A percentile compares a stretch with the other conserved stretches of the same genome.
Conservation (phyloP, 2,797 vertebrate species). For the Basileuterus tristriatus region DNA sequence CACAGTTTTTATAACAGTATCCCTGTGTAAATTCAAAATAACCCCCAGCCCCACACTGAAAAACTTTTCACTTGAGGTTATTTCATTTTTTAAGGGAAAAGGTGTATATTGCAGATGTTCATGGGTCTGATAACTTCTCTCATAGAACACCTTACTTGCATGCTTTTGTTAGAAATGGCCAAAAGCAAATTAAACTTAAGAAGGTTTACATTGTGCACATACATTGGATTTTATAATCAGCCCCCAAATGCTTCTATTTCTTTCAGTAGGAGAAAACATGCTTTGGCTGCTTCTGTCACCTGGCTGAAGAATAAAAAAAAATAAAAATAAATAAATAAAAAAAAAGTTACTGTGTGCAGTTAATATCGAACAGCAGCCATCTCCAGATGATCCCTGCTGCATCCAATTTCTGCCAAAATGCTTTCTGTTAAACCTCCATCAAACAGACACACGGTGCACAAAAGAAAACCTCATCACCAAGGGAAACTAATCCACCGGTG, state of each 20-base stretch:
- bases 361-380: constrained; percentile 95
- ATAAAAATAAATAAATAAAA: constrained; percentile 27
- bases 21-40: not conserved
- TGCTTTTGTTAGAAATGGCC: constrained; percentile 47
- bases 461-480: constrained; percentile 99
- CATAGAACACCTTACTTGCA: not conserved
- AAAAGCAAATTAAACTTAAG: constrained; percentile 58
- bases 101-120: not conserved
- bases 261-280: constrained; percentile 56
- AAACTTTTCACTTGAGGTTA: not conserved
- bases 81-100: not conserved
- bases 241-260: not conserved
- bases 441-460: constrained; percentile 97
- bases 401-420: constrained; percentile 98
- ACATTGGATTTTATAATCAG: constrained; percentile 40
- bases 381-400: constrained; percentile 96
- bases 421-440: constrained; percentile 99
- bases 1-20: not conserved
- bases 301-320: constrained; percentile 67
- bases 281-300: constrained; percentile 74
- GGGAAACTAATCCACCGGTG: constrained; percentile 97
- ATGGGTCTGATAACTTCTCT: not conserved
- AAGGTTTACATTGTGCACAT: not conserved
- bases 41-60: not conserved
- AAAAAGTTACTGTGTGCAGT: constrained; percentile 88